phyloP scores from a whole-genome alignment of 2,797 vertebrate genomes.

The Anisognathus igniventris region DNA sequence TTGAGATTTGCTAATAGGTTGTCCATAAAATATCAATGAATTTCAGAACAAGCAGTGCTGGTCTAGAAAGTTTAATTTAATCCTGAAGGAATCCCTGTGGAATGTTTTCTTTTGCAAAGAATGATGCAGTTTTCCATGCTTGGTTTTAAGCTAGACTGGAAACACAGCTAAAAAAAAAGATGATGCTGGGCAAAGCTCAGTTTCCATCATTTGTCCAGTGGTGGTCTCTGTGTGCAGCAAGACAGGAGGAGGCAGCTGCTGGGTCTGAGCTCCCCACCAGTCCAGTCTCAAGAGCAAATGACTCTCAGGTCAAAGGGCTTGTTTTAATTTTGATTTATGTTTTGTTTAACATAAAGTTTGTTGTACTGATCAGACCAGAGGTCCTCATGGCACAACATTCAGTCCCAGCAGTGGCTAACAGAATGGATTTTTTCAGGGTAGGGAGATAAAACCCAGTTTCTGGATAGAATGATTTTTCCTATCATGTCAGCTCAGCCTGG shows the following conservation, averaged over 20 bases:
- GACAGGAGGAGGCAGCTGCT: neutral
- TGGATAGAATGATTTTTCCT: neutral
- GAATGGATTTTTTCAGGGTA: neutral
- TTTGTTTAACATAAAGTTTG: neutral
- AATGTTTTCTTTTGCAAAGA: neutral
- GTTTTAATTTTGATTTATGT: neutral
- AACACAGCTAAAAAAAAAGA: neutral
- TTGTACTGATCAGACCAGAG: neutral
- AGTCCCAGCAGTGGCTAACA: neutral
- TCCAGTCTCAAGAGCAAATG: neutral
- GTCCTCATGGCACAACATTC: neutral
- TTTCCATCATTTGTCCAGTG: neutral
- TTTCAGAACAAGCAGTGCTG: neutral
- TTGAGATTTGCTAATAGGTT: neutral
- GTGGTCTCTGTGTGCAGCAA: neutral
- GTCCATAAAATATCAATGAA: neutral
- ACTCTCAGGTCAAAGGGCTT: neutral
- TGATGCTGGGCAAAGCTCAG: neutral
- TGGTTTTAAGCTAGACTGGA: neutral
- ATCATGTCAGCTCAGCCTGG: neutral
- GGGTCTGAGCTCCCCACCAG: neutral
- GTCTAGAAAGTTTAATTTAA: neutral
- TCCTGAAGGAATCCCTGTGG: neutral
- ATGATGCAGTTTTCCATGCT: neutral
- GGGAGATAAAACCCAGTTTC: neutral